Evolutionary conservation across 2,888 invertebrate genomes (phyloP).

Genomic region (Nemotelus pantherinus): DNA sequence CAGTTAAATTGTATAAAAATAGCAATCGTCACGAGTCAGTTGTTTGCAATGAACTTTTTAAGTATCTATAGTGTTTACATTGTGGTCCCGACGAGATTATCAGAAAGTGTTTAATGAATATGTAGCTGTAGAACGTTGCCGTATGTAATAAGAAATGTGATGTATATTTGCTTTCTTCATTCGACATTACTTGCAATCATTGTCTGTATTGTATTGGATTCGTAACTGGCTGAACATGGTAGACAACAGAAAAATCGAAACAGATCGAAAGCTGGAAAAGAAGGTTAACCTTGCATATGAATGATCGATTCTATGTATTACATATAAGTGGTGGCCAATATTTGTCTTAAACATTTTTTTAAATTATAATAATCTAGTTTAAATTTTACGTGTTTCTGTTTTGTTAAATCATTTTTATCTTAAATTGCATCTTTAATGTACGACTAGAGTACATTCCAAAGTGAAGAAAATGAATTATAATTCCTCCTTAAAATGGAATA

Average conservation of each 20-base stretch:
- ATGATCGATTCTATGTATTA: too few species aligned
- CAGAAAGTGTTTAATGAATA: not conserved
- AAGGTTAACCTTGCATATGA: not conserved
- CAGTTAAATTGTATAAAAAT: slow-evolving; percentile 65
- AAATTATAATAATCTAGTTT: not conserved
- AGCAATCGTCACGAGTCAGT: too few species aligned
- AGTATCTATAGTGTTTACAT: too few species aligned
- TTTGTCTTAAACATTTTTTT: too few species aligned
- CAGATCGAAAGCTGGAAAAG: not conserved
- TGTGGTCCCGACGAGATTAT: too few species aligned
- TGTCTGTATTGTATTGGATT: too few species aligned
- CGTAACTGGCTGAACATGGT: not conserved
- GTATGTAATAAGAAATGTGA: slow-evolving; percentile 3
- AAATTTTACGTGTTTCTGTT: not conserved
- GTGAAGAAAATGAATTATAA: not conserved
- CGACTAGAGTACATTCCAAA: not conserved
- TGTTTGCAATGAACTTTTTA: too few species aligned
- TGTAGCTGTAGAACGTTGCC: not conserved
- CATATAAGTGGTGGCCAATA: too few species aligned
- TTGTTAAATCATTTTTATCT: not conserved
- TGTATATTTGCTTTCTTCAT: slow-evolving; percentile 2
- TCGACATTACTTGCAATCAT: not conserved
- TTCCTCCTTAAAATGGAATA: not conserved
- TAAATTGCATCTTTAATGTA: not conserved
- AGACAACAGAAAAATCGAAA: not conserved